Percentiles rank a stretch among this genome's conserved stretches.
phyloP scores from a whole-genome alignment of 2,113 vertebrate genomes.

The Chaenocephalus aceratus region DNA sequence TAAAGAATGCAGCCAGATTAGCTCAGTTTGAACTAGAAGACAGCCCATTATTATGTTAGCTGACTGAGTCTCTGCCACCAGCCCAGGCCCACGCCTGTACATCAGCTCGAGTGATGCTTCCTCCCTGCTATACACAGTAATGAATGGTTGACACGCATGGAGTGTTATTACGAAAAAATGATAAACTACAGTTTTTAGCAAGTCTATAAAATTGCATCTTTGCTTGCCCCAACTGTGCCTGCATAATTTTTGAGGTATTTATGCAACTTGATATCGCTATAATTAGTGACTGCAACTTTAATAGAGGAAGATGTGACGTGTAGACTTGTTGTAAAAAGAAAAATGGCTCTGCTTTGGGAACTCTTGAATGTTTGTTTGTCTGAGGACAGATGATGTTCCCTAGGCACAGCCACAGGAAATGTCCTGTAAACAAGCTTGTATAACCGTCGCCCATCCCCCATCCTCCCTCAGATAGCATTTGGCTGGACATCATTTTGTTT shows the following conservation, averaged over 20 bases:
- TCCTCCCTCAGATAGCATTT: conserved; percentile 74
- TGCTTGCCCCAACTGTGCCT: conserved; percentile 1
- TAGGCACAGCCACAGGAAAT: conserved; percentile 82
- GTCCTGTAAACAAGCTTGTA: conserved; percentile 82
- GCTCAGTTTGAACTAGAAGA: conserved; percentile 4
- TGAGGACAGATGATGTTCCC: conserved; percentile 78
- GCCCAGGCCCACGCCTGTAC: conserved; percentile 34
- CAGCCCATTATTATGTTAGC: conserved; percentile 38
- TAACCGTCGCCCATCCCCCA: conserved; percentile 68
- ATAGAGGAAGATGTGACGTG: conserved; percentile 25
- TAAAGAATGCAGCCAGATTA: conserved; percentile 15
- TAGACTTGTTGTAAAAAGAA: conserved; percentile 3
- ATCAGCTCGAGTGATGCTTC: conserved; percentile 19
- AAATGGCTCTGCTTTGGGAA: conserved; percentile 57
- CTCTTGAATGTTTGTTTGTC: conserved; percentile 74
- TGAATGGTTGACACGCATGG: conserved; percentile 50
- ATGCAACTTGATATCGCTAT: conserved; percentile 1
- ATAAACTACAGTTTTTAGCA: conserved; percentile 22
- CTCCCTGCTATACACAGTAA: conserved; percentile 50
- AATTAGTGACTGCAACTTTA: conserved; percentile 30
- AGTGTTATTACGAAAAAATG: conserved; percentile 13
- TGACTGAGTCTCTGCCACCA: conserved; percentile 17
- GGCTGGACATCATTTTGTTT: conserved; percentile 61
- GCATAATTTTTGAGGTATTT: conserved; percentile 4
- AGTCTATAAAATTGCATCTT: conserved; percentile 31